Conservation (phyloP, 2,797 vertebrate genomes). For the Manis javanica region DNA sequence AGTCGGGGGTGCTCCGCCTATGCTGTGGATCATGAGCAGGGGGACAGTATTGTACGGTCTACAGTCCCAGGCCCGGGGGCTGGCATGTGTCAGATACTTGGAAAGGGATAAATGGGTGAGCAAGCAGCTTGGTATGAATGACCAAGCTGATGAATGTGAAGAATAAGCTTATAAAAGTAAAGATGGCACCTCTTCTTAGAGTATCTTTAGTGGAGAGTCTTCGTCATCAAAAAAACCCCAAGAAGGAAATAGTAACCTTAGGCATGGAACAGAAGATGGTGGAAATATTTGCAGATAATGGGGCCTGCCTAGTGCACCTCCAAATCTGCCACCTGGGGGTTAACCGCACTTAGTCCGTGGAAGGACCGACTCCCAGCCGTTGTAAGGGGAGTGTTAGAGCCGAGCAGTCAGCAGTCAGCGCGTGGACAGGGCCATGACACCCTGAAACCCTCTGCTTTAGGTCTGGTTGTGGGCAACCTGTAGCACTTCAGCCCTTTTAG, state of each 20-base stretch:
- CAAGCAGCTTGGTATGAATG: background rate
- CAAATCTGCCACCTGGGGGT: too few relatives aligned
- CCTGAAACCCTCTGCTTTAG: background rate
- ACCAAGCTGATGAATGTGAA: background rate
- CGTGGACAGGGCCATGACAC: rapidly evolving
- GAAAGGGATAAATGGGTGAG: background rate
- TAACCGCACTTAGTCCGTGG: background rate
- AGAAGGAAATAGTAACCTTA: background rate
- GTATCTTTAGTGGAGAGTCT: background rate
- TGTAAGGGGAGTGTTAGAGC: background rate
- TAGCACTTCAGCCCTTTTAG: background rate
- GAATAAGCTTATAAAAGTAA: background rate
- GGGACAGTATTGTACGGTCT: rapidly evolving
- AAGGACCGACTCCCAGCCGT: background rate
- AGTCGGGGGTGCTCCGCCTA: background rate
- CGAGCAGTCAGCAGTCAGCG: rapidly evolving
- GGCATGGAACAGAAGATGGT: background rate
- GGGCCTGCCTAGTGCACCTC: background rate
- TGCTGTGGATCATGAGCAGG: background rate
- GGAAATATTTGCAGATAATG: background rate
- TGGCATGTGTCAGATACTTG: background rate
- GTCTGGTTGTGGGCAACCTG: background rate
- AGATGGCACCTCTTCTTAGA: background rate
- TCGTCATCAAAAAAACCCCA: background rate
- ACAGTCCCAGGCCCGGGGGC: background rate